These are phyloP conservation scores for Sebastes paucispinis DNA, from an alignment of 2,797 vertebrate genomes.

Conservation along the genomic window DNA sequence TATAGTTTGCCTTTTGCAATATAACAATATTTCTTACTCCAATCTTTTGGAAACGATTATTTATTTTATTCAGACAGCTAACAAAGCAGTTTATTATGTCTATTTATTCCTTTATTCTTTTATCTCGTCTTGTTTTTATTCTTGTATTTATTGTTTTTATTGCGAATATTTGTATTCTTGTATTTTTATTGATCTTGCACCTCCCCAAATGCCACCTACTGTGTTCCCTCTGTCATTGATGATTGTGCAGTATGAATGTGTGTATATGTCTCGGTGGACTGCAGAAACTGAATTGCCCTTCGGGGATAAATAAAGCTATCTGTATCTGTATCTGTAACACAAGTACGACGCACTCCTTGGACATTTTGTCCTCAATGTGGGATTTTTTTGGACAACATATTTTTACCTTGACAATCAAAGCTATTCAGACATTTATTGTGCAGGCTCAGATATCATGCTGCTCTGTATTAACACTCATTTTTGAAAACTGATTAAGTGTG, in stretches of 20 bases:
- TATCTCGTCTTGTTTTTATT: too few relatives aligned
- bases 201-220: too few relatives aligned
- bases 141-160: too few relatives aligned
- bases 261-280: too few relatives aligned
- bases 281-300: too few relatives aligned
- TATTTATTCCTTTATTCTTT: too few relatives aligned
- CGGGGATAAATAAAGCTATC: too few relatives aligned
- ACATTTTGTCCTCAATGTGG: neutral
- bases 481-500: neutral
- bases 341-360: neutral
- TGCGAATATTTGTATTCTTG: too few relatives aligned
- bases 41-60: neutral
- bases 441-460: neutral
- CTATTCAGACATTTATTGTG: neutral
- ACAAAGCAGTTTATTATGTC: neutral
- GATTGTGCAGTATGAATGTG: too few relatives aligned
- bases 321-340: too few relatives aligned
- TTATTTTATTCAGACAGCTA: neutral
- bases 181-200: too few relatives aligned
- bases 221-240: too few relatives aligned
- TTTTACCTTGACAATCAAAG: neutral
- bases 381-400: neutral
- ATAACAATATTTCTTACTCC: neutral
- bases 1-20: neutral
- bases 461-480: neutral